Evolutionary conservation across 2,888 invertebrate species (phyloP), one percentile per base, ranked within the genome.

Genomic region (Epinotia nisella): DNA sequence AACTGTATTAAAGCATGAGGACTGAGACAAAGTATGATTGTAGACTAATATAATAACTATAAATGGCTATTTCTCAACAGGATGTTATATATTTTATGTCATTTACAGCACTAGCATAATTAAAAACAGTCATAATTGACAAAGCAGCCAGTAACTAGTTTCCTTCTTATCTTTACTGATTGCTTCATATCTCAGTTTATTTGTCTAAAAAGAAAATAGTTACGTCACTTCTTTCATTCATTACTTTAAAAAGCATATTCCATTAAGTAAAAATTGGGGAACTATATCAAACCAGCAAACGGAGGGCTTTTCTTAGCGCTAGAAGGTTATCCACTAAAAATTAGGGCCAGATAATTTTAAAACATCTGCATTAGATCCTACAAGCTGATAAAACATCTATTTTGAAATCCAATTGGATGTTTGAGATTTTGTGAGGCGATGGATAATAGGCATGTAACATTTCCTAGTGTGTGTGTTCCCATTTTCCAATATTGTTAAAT

Each of bases 91-190:
- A 0, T 24, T 15, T 41, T 60, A 3, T 17, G 19, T 13, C 3
- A n/a, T 24, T 3, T 9, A 15, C 39, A 41, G 9, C 41, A 41
- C 5, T n/a, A 62, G 15, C 1, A 13, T 24, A 49, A 64, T 64
- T 21, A 55, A 53, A 51, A 7, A 13, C 35, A 39, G 39, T 39
- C 21, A 55, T 65, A 65, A 41, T 64, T n/a, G 29, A 55, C 21
- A 64, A 64, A 35, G 45, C 13, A 17, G 10, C 13, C 10, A 9
- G 39, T 39, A n/a, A 71, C 19, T 55, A 29, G 53, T 29, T 24
- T 24, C 24, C 10, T 17, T 15, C 11, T 66, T 71, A 71, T 66
- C 65, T 66, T 15, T 3, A 39, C 10, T 55, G 66, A 29, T 53
- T 17, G n/a, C 59, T 53, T 29, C 41, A 60, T 66, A 59, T 59